Percentiles rank a stretch among this genome's conserved stretches.
Conservation (phyloP, 2,888 invertebrate species). For the Deilephila porcellus region DNA sequence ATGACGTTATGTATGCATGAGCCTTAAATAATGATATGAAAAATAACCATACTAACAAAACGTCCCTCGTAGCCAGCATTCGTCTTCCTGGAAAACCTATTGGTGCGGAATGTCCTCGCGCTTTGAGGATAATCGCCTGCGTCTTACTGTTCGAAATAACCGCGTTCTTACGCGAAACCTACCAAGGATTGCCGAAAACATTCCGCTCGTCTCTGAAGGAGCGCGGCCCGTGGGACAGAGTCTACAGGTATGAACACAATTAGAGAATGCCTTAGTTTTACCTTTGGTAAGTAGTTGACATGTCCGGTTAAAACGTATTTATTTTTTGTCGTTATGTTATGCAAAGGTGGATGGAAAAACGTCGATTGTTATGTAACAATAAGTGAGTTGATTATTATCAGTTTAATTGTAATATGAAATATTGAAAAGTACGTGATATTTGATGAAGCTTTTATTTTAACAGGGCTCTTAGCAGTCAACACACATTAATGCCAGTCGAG, state of each 20-base stretch:
- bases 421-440: conserved; percentile 74
- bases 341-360: conserved; percentile 84
- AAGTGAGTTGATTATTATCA: conserved; percentile 82
- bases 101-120: conserved; percentile 94
- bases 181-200: conserved; percentile 92
- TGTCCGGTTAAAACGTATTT: conserved; percentile 75
- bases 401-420: conserved; percentile 70
- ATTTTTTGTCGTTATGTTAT: conserved; percentile 79
- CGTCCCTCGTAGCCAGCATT: conserved; percentile 84
- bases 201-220: conserved; percentile 89
- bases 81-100: conserved; percentile 84
- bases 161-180: conserved; percentile 97
- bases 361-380: conserved; percentile 83
- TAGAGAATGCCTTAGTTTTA: conserved; percentile 44
- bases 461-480: conserved; percentile 85
- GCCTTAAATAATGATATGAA: not conserved
- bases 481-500: conserved; percentile 85
- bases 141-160: conserved; percentile 98
- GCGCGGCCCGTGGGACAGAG: conserved; percentile 92
- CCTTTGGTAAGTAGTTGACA: conserved; percentile 74
- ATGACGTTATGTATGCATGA: no score
- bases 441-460: conserved; percentile 82
- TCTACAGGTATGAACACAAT: conserved; percentile 86
- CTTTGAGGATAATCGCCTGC: conserved; percentile 96
- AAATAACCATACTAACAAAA: not conserved